These are phyloP conservation scores for Sarcophaga rosellei DNA, from an alignment of 2,888 invertebrate species.

Conservation along the genomic window DNA sequence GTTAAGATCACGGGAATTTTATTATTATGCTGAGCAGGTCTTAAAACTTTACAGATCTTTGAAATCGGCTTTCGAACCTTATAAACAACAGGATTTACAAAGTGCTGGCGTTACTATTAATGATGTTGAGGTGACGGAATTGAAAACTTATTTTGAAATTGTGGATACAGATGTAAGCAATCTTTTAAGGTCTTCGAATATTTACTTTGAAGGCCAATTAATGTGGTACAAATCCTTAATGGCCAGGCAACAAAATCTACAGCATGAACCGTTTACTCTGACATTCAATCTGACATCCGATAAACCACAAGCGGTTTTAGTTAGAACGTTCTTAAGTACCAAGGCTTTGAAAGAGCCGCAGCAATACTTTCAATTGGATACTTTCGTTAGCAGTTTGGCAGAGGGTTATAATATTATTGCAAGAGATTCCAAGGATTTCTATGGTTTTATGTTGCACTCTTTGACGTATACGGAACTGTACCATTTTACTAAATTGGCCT, in stretches of 20 bases:
- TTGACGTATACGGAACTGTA: constrained; percentile 78
- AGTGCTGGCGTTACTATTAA: constrained; percentile 84
- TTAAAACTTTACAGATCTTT: constrained; percentile 83
- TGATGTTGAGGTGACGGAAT: constrained; percentile 84
- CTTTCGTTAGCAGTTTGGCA: constrained; percentile 83
- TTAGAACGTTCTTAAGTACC: constrained; percentile 84
- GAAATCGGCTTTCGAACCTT: constrained; percentile 83
- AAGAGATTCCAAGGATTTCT: constrained; percentile 71
- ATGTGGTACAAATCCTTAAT: constrained; percentile 70
- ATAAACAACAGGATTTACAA: constrained; percentile 81
- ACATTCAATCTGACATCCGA: constrained; percentile 84
- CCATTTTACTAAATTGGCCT: constrained; percentile 81
- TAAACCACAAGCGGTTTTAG: constrained; percentile 82
- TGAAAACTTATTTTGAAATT: constrained; percentile 86
- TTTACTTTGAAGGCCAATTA: constrained; percentile 66
- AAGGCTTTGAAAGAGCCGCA: neutral
- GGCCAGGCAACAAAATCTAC: constrained; percentile 85
- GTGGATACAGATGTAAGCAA: constrained; percentile 83
- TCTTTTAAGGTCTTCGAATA: constrained; percentile 66
- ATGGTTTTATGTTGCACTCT: constrained; percentile 83
- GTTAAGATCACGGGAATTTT: constrained; percentile 87
- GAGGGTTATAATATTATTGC: constrained; percentile 80
- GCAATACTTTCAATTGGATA: constrained; percentile 82
- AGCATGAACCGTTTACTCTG: constrained; percentile 85
- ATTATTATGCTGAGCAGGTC: constrained; percentile 85